phyloP scores from a whole-genome alignment of 2,113 vertebrate species.

The Seriola aureovittata region DNA sequence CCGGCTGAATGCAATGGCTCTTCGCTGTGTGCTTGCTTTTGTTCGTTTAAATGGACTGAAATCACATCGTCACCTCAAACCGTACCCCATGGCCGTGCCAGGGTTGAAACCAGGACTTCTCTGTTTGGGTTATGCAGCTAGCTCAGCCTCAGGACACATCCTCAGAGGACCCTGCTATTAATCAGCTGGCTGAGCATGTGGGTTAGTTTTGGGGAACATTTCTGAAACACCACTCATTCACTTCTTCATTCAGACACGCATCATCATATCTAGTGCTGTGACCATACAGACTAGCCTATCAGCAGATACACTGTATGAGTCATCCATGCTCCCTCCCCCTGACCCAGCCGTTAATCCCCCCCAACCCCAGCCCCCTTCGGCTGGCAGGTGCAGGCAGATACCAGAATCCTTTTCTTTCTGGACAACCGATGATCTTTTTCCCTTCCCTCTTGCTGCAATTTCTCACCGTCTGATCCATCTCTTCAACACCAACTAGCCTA shows the following conservation, averaged over 20 bases:
- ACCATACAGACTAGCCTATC: constrained; percentile 67
- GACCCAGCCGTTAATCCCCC: constrained; percentile 80
- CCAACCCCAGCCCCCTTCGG: constrained; percentile 23
- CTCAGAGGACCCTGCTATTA: neutral
- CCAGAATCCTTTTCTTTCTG: constrained; percentile 18
- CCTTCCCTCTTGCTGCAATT: constrained; percentile 8
- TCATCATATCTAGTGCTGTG: constrained; percentile 60
- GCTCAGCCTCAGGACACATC: neutral
- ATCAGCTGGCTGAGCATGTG: neutral
- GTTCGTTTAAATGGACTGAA: neutral
- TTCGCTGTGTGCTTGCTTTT: neutral
- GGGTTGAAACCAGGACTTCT: neutral
- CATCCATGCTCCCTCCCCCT: constrained; percentile 81
- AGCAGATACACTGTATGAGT: constrained; percentile 82
- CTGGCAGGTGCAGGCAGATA: constrained; percentile 42
- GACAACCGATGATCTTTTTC: constrained; percentile 18
- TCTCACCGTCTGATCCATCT: neutral
- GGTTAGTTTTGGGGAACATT: neutral
- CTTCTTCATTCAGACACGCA: constrained; percentile 16
- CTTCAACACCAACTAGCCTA: neutral
- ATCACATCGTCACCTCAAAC: no score
- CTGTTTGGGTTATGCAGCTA: neutral
- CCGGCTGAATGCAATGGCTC: no score
- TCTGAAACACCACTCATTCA: constrained; percentile 5
- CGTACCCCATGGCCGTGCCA: neutral